phyloP scores from a whole-genome alignment of 2,113 vertebrate species.

The Sapayoa aenigma region DNA sequence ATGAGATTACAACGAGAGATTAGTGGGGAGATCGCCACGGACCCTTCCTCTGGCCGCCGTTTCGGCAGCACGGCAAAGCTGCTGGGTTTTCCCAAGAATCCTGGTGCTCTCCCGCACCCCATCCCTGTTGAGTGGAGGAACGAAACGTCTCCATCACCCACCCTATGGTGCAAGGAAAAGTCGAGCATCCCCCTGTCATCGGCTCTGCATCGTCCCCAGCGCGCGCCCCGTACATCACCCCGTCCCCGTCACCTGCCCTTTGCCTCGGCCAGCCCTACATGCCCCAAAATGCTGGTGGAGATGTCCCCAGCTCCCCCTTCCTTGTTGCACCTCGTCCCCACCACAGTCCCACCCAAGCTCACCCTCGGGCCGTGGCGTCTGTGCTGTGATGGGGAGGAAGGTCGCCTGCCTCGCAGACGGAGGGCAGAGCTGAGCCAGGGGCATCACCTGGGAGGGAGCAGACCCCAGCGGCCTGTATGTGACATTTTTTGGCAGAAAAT shows the following conservation, averaged over 20 bases:
- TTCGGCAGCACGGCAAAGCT: neutral
- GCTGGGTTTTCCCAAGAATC: neutral
- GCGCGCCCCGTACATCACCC: neutral
- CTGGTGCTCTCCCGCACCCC: neutral
- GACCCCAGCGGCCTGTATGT: neutral
- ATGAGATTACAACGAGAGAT: slow-evolving; percentile 40
- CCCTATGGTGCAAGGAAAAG: rapidly evolving
- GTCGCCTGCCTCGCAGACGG: rapidly evolving
- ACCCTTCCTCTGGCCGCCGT: neutral
- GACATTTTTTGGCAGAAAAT: neutral
- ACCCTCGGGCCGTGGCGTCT: rapidly evolving
- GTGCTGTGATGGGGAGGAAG: neutral
- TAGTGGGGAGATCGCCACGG: neutral
- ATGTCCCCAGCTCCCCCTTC: neutral
- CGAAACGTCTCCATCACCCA: neutral
- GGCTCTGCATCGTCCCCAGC: neutral
- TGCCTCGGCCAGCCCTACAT: rapidly evolving
- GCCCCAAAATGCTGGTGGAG: neutral
- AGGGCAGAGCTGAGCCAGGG: neutral
- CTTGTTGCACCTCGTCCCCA: neutral
- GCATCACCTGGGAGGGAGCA: neutral
- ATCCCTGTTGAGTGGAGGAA: neutral
- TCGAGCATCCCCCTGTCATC: neutral
- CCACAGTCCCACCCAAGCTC: neutral
- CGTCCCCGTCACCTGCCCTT: rapidly evolving